Evolutionary conservation across 2,888 invertebrate genomes (phyloP), one percentile per base, ranked within the genome.

Genomic region (Phyllotreta cruciferae): DNA sequence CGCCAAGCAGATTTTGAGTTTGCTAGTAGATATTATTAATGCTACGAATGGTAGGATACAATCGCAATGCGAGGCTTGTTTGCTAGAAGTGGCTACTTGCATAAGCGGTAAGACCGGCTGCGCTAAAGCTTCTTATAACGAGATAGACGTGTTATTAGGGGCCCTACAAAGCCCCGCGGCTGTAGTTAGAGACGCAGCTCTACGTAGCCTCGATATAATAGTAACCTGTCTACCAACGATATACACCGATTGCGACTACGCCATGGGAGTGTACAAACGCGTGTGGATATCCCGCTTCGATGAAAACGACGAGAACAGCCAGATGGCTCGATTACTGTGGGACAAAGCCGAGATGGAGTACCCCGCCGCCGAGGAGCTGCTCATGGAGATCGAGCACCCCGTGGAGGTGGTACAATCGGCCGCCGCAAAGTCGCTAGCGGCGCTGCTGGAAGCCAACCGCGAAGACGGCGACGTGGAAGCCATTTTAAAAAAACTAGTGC

Each of bases 261-360:
- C 84, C 5, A 81, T 90, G 56, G 80, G 83, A 44, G 83, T 94
- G 47, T 86, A 87, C 38, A 88, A 90, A 71, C 84, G 94, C 56
- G 84, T 96, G 47, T 94, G 93, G 89, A 86, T 96, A 56, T 91
- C 94, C 0, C 90, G 87, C 67, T 93, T 90, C 79, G 97, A 97
- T 82, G 83, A 88, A 0, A 86, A 86, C 6, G 89, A 89, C 42
- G 90, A 92, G 63, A 94, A 94, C 75, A 85, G 84, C 36, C 3
- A 37, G 3, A 81, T 89, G 11, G 90, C 90, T 0, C 81, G 83
- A 13, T 81, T 85, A 47, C 77, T 91, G n/a, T 91, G 90, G 90
- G 80, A 83, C 24, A 77, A 79, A 7, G 82, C 85, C 1, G 77
- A 82, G n/a, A 80, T 90, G 63, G 76, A 81, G 8, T 82, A 84